A percentile compares a stretch with the other conserved stretches of the same genome.
Evolutionary conservation across 2,888 invertebrate genomes (phyloP).

Genomic region (Lissonota sp.): DNA sequence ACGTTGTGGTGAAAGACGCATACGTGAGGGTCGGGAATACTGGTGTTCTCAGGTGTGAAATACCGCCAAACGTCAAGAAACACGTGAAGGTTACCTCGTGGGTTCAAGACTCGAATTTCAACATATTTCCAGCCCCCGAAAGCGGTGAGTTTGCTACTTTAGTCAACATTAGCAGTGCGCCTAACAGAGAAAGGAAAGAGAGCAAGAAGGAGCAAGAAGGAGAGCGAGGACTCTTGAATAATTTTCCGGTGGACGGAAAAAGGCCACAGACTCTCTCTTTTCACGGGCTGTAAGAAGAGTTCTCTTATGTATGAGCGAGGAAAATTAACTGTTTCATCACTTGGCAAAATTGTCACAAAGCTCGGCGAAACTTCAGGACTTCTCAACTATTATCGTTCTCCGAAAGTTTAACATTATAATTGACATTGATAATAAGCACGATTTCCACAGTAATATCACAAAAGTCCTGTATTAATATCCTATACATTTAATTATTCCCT

Average conservation of each 20-base stretch:
- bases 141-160: constrained; percentile 84
- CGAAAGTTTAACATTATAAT: too few species aligned
- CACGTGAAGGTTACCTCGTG: constrained; percentile 95
- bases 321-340: constrained; percentile 42
- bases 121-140: constrained; percentile 91
- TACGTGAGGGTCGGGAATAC: constrained; percentile 96
- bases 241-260: constrained; percentile 11
- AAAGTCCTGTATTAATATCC: too few species aligned
- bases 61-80: constrained; percentile 94
- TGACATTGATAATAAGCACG: too few species aligned
- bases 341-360: constrained; percentile 29
- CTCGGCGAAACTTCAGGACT: neutral
- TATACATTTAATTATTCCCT: too few species aligned
- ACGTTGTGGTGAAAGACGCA: constrained; percentile 95
- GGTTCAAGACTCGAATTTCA: constrained; percentile 93
- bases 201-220: neutral
- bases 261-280: neutral
- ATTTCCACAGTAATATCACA: too few species aligned
- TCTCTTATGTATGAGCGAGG: constrained; percentile 11
- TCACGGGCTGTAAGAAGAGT: neutral
- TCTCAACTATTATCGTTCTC: too few species aligned
- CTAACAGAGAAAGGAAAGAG: neutral
- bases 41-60: constrained; percentile 94
- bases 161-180: neutral
- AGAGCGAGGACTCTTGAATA: constrained; percentile 31